phyloP scores from a whole-genome alignment of 2,888 invertebrate genomes.

The Melitaea athalia region DNA sequence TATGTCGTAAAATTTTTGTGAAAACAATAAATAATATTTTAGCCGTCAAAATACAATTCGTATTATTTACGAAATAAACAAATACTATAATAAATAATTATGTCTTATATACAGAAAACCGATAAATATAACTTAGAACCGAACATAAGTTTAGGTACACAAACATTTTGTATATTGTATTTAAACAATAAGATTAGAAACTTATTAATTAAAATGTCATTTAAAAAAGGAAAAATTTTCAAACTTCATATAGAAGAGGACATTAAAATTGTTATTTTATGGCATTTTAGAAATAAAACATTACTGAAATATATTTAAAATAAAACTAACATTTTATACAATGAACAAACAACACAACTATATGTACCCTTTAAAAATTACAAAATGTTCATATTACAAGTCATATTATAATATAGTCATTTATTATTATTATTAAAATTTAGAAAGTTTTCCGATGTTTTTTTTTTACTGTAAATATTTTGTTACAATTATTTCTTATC shows the following conservation, averaged over 20 bases:
- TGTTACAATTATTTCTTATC: neutral
- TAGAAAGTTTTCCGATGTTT: neutral
- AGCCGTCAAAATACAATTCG: too few relatives aligned
- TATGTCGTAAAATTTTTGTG: too few relatives aligned
- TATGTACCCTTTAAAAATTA: conserved; percentile 40
- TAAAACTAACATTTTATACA: neutral
- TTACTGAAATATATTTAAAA: neutral
- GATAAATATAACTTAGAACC: neutral
- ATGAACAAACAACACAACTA: conserved; percentile 13
- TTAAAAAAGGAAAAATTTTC: neutral
- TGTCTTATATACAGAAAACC: neutral
- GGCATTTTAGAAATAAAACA: neutral
- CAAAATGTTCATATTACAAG: conserved; percentile 36
- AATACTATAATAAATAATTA: neutral
- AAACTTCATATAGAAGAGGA: neutral
- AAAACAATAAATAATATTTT: too few relatives aligned
- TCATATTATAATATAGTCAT: conserved; percentile 18
- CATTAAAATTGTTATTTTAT: conserved; percentile 10
- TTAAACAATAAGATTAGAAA: neutral
- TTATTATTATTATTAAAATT: conserved; percentile 14
- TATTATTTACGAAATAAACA: too few relatives aligned
- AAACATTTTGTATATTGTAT: too few relatives aligned
- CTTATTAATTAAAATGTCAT: neutral
- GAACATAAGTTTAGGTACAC: too few relatives aligned
- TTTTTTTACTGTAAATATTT: neutral